A percentile compares a stretch with the other conserved stretches of the same genome.
These are phyloP conservation scores for Philonicus albiceps DNA, from an alignment of 2,888 invertebrate genomes.

Conservation along the genomic window DNA sequence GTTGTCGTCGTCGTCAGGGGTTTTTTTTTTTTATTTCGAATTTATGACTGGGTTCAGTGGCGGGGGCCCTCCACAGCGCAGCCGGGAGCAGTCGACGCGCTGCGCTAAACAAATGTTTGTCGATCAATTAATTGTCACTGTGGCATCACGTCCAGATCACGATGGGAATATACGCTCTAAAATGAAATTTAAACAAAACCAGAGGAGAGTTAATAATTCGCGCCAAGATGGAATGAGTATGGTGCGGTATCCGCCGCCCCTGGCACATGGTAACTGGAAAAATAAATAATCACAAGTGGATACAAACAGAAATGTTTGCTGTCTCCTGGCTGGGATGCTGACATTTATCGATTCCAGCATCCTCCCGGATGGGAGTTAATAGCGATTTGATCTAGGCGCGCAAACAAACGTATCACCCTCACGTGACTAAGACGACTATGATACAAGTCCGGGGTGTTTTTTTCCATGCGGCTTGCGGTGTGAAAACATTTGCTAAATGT, in stretches of 20 bases:
- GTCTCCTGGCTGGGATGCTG: background rate
- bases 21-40: background rate
- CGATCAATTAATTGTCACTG: slow-evolving; percentile 41
- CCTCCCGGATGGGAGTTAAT: background rate
- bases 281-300: slow-evolving; percentile 9
- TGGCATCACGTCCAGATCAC: slow-evolving; percentile 18
- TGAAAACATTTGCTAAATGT: background rate
- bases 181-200: slow-evolving; percentile 32
- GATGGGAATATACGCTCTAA: background rate
- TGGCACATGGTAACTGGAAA: background rate
- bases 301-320: background rate
- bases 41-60: slow-evolving; percentile 4
- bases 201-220: slow-evolving; percentile 20
- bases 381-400: background rate
- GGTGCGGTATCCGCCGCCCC: background rate
- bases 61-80: background rate
- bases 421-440: background rate
- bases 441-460: background rate
- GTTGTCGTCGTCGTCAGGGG: background rate
- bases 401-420: background rate
- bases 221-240: background rate
- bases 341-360: background rate
- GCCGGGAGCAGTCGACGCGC: background rate
- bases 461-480: background rate
- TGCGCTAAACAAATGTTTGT: slow-evolving; percentile 33